Evolutionary conservation across 2,888 invertebrate genomes (phyloP).

Genomic region (Aphidoletes aphidimyza): DNA sequence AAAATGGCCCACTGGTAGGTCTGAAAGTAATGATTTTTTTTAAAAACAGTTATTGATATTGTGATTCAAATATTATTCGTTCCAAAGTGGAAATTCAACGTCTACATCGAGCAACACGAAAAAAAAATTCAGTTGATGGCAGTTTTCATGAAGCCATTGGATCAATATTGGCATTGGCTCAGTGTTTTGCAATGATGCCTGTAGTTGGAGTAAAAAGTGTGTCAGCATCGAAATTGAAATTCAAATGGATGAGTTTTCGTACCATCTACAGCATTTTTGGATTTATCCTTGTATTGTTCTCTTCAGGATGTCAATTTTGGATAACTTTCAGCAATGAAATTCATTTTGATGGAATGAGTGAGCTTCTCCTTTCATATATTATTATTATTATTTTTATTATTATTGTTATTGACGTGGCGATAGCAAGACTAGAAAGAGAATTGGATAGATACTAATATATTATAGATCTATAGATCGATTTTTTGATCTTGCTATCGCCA

Average conservation of each 20-base stretch:
- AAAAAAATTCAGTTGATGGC: slow-evolving; percentile 62
- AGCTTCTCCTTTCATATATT: too few relatives aligned
- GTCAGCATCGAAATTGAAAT: slow-evolving; percentile 65
- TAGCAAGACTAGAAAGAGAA: too few relatives aligned
- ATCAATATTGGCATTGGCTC: slow-evolving; percentile 66
- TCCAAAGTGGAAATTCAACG: background rate
- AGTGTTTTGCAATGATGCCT: slow-evolving; percentile 70
- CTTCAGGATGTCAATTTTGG: slow-evolving; percentile 60
- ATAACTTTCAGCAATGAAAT: slow-evolving; percentile 61
- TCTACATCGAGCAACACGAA: slow-evolving; percentile 81
- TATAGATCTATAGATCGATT: too few relatives aligned
- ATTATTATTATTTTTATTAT: too few relatives aligned
- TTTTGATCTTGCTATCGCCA: too few relatives aligned
- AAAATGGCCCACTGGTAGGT: slow-evolving; percentile 4
- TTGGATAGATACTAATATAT: too few relatives aligned
- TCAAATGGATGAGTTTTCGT: slow-evolving; percentile 63
- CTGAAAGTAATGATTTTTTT: background rate
- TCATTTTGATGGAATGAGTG: background rate
- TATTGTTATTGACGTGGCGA: too few relatives aligned
- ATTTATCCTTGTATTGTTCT: slow-evolving; percentile 58
- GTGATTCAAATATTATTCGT: too few relatives aligned
- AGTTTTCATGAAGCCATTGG: slow-evolving; percentile 65
- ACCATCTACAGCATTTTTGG: slow-evolving; percentile 61
- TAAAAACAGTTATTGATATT: too few relatives aligned
- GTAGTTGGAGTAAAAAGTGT: slow-evolving; percentile 67